Percentiles rank a stretch among this genome's conserved stretches.
Evolutionary conservation across 2,113 vertebrate genomes (phyloP).

Genomic region (Larimichthys polyactis): DNA sequence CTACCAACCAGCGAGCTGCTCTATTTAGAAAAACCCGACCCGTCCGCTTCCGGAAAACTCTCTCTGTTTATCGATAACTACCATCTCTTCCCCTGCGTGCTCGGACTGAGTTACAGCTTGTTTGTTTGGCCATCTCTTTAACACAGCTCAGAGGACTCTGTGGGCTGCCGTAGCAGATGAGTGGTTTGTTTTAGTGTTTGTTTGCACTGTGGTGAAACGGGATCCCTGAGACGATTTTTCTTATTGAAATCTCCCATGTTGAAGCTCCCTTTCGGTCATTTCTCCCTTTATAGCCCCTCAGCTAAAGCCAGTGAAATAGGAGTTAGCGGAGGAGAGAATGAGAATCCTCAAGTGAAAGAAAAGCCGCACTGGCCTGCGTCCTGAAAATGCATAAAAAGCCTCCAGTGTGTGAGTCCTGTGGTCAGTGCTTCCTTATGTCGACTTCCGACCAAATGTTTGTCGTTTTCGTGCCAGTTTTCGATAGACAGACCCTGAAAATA

Average conservation of each 20-base stretch:
- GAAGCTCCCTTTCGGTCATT: slow-evolving; percentile 9
- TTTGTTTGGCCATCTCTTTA: slow-evolving; percentile 64
- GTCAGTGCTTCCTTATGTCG: slow-evolving; percentile 29
- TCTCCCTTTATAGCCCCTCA: slow-evolving; percentile 22
- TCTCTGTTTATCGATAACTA: slow-evolving; percentile 50
- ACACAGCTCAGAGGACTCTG: slow-evolving; percentile 28
- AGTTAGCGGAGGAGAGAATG: neutral
- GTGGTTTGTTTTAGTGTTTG: slow-evolving; percentile 65
- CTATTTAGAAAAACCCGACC: slow-evolving; percentile 62
- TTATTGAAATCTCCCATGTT: slow-evolving; percentile 42
- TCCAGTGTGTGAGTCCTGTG: slow-evolving; percentile 39
- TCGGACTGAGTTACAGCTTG: slow-evolving; percentile 41
- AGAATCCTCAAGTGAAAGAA: slow-evolving; percentile 47
- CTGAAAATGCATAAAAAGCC: slow-evolving; percentile 26
- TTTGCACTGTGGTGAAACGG: slow-evolving; percentile 63
- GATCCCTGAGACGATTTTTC: slow-evolving; percentile 58
- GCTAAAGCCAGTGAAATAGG: slow-evolving; percentile 21
- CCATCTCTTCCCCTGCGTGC: slow-evolving; percentile 29
- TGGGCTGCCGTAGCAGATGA: slow-evolving; percentile 35
- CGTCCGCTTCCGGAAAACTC: slow-evolving; percentile 19
- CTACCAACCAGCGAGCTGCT: slow-evolving; percentile 40
- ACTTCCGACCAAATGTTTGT: slow-evolving; percentile 55
- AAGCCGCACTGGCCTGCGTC: slow-evolving; percentile 25
- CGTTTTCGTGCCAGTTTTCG: slow-evolving; percentile 30
- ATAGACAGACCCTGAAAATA: slow-evolving; percentile 40